Percentiles rank a stretch among this genome's conserved stretches.
Evolutionary conservation across 2,113 vertebrate species (phyloP).

Genomic region (Xiphias gladius): DNA sequence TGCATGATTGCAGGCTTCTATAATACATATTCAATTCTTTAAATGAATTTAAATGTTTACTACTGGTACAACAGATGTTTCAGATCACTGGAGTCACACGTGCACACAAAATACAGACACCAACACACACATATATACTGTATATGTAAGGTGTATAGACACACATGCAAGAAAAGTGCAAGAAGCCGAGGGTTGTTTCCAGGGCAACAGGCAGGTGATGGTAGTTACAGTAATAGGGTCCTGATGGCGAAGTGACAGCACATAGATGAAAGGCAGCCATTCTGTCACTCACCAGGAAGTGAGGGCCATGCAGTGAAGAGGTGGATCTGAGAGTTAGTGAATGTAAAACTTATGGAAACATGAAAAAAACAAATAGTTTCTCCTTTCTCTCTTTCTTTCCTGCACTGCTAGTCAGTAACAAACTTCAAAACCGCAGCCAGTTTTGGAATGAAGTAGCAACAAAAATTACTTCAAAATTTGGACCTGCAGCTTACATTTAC

Average conservation of each 20-base stretch:
- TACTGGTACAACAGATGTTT: background rate
- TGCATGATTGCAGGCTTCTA: background rate
- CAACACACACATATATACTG: background rate
- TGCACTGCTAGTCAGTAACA: background rate
- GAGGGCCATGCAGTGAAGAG: constrained; percentile 11
- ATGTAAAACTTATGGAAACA: background rate
- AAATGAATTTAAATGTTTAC: too few relatives aligned
- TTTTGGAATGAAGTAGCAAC: background rate
- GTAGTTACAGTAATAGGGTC: constrained; percentile 43
- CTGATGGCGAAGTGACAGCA: constrained; percentile 44
- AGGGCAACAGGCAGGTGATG: constrained; percentile 47
- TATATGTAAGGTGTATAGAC: background rate
- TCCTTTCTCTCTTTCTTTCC: background rate
- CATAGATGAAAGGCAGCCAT: constrained; percentile 26
- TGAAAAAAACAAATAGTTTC: background rate
- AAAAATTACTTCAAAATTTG: background rate
- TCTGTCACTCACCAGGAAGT: constrained; percentile 22
- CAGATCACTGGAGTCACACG: background rate
- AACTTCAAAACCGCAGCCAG: background rate
- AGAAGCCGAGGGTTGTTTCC: constrained; percentile 42
- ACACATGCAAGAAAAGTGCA: background rate
- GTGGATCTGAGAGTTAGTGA: constrained; percentile 1
- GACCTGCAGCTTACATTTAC: background rate
- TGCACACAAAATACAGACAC: background rate
- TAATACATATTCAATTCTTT: background rate